Evolutionary conservation across 2,797 vertebrate species (phyloP).

Genomic region (Pelochelys cantorii): DNA sequence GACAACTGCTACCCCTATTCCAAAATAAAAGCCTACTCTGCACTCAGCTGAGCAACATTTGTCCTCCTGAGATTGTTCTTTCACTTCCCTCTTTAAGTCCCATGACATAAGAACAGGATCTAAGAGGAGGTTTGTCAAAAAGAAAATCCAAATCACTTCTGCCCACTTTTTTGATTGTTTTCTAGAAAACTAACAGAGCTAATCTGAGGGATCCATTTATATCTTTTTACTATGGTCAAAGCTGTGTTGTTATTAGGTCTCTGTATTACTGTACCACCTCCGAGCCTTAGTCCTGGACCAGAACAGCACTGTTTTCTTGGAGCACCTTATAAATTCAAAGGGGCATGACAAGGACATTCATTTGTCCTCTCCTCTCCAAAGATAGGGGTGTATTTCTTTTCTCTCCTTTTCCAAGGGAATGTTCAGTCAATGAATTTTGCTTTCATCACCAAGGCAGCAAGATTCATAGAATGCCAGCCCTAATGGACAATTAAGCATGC

Average conservation of each 20-base stretch:
- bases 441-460: neutral
- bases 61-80: slow-evolving; percentile 15
- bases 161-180: neutral
- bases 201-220: neutral
- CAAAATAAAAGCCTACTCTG: slow-evolving; percentile 86
- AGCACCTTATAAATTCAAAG: neutral
- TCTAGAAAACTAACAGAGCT: neutral
- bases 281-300: neutral
- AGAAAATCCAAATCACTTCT: neutral
- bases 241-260: neutral
- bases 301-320: neutral
- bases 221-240: neutral
- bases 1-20: slow-evolving; percentile 77
- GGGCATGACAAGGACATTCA: neutral
- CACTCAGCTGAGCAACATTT: slow-evolving; percentile 1
- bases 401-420: neutral
- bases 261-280: neutral
- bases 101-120: neutral
- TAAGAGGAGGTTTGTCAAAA: neutral
- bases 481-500: neutral
- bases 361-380: neutral
- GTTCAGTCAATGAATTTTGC: neutral
- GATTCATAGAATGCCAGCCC: neutral
- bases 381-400: neutral
- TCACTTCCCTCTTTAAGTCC: neutral